Base-by-base conservation (phyloP, 1,140 invertebrate species). In the Anoplolepis gracilipes region DNA sequence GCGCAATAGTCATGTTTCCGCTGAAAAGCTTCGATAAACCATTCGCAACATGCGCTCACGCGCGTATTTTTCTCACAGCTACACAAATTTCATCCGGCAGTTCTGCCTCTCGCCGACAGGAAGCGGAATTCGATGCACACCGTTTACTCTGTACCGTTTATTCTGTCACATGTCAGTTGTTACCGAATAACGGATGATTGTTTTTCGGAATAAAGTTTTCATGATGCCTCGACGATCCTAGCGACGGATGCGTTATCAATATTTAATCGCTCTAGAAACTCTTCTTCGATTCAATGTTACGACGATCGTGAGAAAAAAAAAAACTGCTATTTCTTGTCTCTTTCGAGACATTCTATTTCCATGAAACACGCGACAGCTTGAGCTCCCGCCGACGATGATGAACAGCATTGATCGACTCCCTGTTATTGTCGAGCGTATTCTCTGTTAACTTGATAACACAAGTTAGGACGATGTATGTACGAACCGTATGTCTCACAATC, bases 81-180 rank as follows among this genome's bases (percentile, higher is more conserved):
- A 33, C 67, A 46, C 67, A 73, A 82, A 82, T 82, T 82, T 39
- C 25, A 82, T 73, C 55, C 78, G 67, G 28, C 78, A 59, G 53
- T 59, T 59, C 39, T 53, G 28, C 13, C 46, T 49, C 33, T n/a
- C 33, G 62, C 33, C 55, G 53, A 79, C 55, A 55, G 67, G 19
- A 82, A 82, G 7, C 67, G 78, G 67, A 82, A 82, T 36, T n/a
- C 55, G 78, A 82, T 73, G 53, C 78, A 73, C 78, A 59, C 67
- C 53, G 78, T 82, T 82, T 72, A 82, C 67, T 82, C 78, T 72
- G 53, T 55, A 13, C 78, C 67, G 78, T 82, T 82, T 82, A 82
- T 82, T 82, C 78, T 82, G 78, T 82, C 72, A 59, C 53, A 39
- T 72, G 67, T 72, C 78, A 82, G 67, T 82, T 82, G 78, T 82